Evolutionary conservation across 2,797 vertebrate species (phyloP), one percentile per base, ranked within the genome.

Genomic region (Enteromius paludinosus): DNA sequence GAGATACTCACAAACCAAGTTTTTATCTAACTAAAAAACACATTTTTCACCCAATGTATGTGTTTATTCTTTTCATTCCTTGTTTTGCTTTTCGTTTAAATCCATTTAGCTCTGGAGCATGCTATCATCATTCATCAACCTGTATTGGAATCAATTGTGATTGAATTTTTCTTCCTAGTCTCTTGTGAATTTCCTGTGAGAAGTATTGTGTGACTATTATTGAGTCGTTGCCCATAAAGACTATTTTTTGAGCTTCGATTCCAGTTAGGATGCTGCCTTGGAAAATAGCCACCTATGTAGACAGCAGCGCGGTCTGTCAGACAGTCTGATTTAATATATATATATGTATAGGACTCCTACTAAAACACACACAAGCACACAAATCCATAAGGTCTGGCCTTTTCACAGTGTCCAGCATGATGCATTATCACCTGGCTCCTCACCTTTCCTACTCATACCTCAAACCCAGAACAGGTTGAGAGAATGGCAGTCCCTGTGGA

Each of bases 401-500:
- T 74, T 79, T 83, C 28, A 69, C 15, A 61, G 64, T 61, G 56
- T 52, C 38, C 71, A 81, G 68, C 8, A 43, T 49, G 70, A 68
- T 81, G 43, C 14, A 47, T 70, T 78, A 81, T 82, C 73, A 74
- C 72, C 79, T 74, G 64, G 54, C 41, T 76, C 54, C 33, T 59
- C 66, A 52, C 68, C 52, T 65, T 82, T 78, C 43, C 5, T 62
- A 68, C 52, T 84, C 82, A 82, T 79, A 82, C 80, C 68, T 87
- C 78, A 83, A 80, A 75, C 61, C 76, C 49, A 47, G 65, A 49
- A 69, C 82, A 56, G 62, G 45, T 72, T 30, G 28, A 82, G 73
- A 65, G 82, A 59, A 70, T 25, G 18, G 15, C 41, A 69, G 81
- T 89, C 91, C 90, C 88, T 71, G 49, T 86, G 88, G 87, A 88